Base-by-base conservation (phyloP, 2,888 invertebrate genomes). In the Tryphoninae sp. region DNA sequence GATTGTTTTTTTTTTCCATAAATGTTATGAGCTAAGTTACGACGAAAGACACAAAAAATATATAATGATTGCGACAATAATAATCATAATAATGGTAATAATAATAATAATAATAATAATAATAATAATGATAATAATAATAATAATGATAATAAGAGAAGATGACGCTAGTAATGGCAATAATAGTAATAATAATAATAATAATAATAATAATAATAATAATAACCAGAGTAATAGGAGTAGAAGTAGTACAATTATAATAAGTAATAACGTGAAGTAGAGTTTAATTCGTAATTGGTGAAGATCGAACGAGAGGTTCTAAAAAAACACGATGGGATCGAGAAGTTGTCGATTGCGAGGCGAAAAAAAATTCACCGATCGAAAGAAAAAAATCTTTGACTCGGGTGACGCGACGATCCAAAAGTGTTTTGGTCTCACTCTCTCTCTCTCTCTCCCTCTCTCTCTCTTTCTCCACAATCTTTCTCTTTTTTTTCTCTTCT, bases 41-140 rank as follows among this genome's bases (percentile, higher is more conserved):
- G 86, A 88, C 87, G 83, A 89, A 80, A 87, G 84, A 88, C 86
- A 88, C 86, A 86, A 86, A 89, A 86, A 83, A 81, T 83, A 81
- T 84, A 80, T 77, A 84, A 78, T 84, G 79, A 84, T 84, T 80
- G 81, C 82, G 80, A 84, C 80, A 78, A 82, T 82, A 80, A 84
- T 82, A 81, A 80, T 76, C 73, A 81, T 69, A 55, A 83, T 78
- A 77, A 75, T 71, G 51, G 69, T 68, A 58, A 68, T 59, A 83
- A 83, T 73, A 84, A 72, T 81, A 83, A 80, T 84, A 84, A 84
- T 84, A 82, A 84, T 81, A 73, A 83, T 74, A 73, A 81, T 82
- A 83, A 85, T 75, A 85, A 83, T 73, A 81, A 80, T 75, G 85
- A 83, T 73, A 81, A 80, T 87, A 85, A 85, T 86, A 86, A 85